Percentiles rank a stretch among this genome's conserved stretches.
These are phyloP conservation scores for Cossypha polioptera DNA, from an alignment of 2,797 vertebrate genomes.

Conservation along the genomic window DNA sequence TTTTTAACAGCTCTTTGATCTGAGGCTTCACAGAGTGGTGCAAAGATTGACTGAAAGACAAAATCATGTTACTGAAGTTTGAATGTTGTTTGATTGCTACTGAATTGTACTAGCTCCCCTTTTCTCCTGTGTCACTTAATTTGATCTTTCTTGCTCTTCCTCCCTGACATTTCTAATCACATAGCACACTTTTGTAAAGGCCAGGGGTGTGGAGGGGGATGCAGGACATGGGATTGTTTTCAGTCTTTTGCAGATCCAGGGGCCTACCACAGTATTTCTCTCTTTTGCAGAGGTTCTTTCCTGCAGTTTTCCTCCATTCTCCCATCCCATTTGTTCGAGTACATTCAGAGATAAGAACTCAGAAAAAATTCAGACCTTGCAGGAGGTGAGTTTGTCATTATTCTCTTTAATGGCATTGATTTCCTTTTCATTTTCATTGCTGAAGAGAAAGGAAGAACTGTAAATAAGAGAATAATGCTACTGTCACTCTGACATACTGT, in stretches of 20 bases:
- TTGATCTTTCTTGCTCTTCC: background rate
- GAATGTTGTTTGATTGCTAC: background rate
- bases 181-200: background rate
- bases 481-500: constrained; percentile 54
- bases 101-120: background rate
- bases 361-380: constrained; percentile 46
- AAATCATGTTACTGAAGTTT: background rate
- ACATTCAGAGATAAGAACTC: constrained; percentile 22
- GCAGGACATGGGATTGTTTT: background rate
- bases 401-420: constrained; percentile 70
- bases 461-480: constrained; percentile 71
- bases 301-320: background rate
- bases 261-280: background rate
- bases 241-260: background rate
- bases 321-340: background rate
- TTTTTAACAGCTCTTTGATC: constrained; percentile 7
- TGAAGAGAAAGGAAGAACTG: constrained; percentile 55
- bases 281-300: background rate
- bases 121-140: background rate
- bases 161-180: background rate
- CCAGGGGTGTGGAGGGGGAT: background rate
- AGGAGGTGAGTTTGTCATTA: constrained; percentile 58
- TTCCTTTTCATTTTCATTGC: constrained; percentile 66
- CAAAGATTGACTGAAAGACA: background rate
- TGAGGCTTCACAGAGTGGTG: background rate